phyloP scores from a whole-genome alignment of 2,113 vertebrate species.

The Petrocephalus zakoni region DNA sequence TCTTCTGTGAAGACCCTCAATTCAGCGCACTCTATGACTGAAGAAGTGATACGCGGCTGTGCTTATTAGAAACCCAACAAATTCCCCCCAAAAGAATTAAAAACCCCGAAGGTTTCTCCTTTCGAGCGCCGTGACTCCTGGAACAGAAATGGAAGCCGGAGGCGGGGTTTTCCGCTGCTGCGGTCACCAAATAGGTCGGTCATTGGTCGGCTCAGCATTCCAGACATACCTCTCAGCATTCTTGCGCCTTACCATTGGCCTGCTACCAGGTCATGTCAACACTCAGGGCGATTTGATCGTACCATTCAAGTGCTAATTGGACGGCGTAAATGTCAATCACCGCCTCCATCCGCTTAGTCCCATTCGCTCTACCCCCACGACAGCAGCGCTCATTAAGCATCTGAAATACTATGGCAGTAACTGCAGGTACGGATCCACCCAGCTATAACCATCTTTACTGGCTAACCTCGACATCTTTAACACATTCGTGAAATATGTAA shows the following conservation, averaged over 20 bases:
- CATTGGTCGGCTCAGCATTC: slow-evolving; percentile 45
- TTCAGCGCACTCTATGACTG: slow-evolving; percentile 40
- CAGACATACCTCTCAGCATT: neutral
- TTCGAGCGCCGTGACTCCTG: slow-evolving; percentile 51
- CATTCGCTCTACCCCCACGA: neutral
- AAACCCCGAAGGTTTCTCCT: slow-evolving; percentile 44
- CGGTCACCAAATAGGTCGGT: slow-evolving; percentile 46
- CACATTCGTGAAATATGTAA: neutral
- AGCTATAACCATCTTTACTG: neutral
- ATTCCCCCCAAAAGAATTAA: slow-evolving; percentile 34
- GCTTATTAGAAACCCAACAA: neutral
- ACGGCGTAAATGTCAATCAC: slow-evolving; percentile 37
- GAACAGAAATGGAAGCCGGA: slow-evolving; percentile 64
- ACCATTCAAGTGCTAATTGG: slow-evolving; percentile 41
- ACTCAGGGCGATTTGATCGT: slow-evolving; percentile 24
- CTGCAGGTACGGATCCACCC: neutral
- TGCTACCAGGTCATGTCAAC: slow-evolving; percentile 32
- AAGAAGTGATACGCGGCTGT: slow-evolving; percentile 37
- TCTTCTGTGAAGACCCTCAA: slow-evolving; percentile 14
- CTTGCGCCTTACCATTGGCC: neutral
- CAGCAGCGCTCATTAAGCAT: neutral
- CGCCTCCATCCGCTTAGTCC: neutral
- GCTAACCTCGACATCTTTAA: neutral
- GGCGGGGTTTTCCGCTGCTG: slow-evolving; percentile 59
- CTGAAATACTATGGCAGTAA: neutral